phyloP scores from a whole-genome alignment of 1,140 invertebrate species.

The Macrobrachium rosenbergii region DNA sequence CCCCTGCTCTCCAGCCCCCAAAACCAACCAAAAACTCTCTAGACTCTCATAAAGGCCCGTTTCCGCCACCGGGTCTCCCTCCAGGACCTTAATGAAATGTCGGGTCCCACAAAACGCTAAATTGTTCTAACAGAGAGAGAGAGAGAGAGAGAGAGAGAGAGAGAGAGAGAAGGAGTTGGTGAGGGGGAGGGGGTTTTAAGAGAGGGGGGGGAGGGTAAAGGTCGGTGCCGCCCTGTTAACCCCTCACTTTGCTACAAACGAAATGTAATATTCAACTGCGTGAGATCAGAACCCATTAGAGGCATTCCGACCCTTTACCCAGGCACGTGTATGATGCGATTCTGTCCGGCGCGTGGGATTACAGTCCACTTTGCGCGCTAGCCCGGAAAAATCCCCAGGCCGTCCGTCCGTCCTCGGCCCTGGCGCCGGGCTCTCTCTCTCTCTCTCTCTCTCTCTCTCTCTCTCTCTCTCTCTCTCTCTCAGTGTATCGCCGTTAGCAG shows the following conservation, averaged over 20 bases:
- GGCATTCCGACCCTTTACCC: constrained; percentile 58
- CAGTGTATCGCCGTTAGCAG: not conserved
- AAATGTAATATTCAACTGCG: constrained; percentile 63
- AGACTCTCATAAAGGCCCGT: too few species aligned
- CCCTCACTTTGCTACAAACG: constrained; percentile 59
- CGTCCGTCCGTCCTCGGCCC: not conserved
- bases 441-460: not conserved
- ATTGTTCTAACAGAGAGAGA: constrained; percentile 21
- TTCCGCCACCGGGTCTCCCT: not conserved
- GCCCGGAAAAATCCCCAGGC: constrained; percentile 42
- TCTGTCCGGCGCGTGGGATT: constrained; percentile 54
- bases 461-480: constrained; percentile 6
- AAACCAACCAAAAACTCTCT: too few species aligned
- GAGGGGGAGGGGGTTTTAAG: not conserved
- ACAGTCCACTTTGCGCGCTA: constrained; percentile 51
- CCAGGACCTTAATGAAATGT: not conserved
- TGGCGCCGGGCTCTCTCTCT: not conserved
- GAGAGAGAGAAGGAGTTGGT: not conserved
- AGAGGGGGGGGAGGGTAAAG: not conserved
- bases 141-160: not conserved
- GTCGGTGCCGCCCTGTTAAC: not conserved
- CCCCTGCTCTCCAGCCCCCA: too few species aligned
- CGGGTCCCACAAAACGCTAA: not conserved
- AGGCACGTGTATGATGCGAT: constrained; percentile 62
- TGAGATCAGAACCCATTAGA: constrained; percentile 63